Percentiles rank a stretch among this genome's conserved stretches.
Conservation (phyloP, 1,140 invertebrate genomes). For the Holcopasites calliopsidis region DNA sequence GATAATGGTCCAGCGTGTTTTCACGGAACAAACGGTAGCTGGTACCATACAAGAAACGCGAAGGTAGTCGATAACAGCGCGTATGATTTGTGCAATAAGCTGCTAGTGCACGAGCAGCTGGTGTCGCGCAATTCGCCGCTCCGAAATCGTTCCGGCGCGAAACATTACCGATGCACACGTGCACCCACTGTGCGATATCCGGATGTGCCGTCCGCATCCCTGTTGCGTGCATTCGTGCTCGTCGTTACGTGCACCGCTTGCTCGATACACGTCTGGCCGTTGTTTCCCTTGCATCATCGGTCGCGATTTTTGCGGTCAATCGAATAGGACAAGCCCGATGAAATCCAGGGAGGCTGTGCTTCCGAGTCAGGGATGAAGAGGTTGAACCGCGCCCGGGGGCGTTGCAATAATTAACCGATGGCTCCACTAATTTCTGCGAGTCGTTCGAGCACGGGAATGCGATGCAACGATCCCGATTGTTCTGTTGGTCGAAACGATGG, state of each 20-base stretch:
- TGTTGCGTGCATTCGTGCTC: constrained; percentile 66
- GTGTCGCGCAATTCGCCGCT: constrained; percentile 72
- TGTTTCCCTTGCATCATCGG: background rate
- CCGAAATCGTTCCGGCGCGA: constrained; percentile 74
- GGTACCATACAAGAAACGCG: constrained; percentile 62
- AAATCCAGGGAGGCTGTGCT: no score
- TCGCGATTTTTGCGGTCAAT: background rate
- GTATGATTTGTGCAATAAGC: constrained; percentile 79
- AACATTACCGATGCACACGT: constrained; percentile 73
- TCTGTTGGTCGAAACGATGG: constrained; percentile 48
- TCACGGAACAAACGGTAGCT: constrained; percentile 8
- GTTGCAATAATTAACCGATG: constrained; percentile 8
- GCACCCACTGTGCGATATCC: constrained; percentile 64
- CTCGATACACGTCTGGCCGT: constrained; percentile 38
- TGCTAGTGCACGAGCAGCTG: constrained; percentile 75
- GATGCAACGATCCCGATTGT: constrained; percentile 39
- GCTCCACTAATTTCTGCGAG: background rate
- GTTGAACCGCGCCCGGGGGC: background rate
- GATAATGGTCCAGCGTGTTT: constrained; percentile 19
- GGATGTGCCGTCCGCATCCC: constrained; percentile 30
- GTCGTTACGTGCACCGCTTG: constrained; percentile 66
- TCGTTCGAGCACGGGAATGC: constrained; percentile 26
- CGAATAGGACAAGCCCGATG: background rate
- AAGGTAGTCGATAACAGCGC: constrained; percentile 78
- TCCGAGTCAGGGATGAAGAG: background rate